Base-by-base conservation (phyloP, 2,113 vertebrate genomes). In the Machaerirhynchus nigripectus region DNA sequence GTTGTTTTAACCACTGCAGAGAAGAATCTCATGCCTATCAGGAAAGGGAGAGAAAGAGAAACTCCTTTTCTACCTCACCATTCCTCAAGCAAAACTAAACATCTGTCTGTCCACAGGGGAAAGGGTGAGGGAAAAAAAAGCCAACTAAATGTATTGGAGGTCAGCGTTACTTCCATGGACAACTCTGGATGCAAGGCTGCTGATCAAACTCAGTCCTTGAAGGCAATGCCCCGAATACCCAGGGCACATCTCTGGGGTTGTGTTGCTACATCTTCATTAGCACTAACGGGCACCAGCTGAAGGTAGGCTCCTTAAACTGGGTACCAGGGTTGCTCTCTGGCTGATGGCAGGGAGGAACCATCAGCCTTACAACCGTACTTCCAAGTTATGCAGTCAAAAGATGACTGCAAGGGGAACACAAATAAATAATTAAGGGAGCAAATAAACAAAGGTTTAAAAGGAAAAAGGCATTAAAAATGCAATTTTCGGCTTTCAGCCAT, bases 1-100 rank as follows among this genome's bases (percentile, higher is more conserved):
- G 67, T 95, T 73, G 93, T 81, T 96, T 90, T 42, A 94, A 97
- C 90, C 49, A 95, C 96, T 1, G 10, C 95, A 95, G 92, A 87
- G 88, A 90, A 74, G 63, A 89, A 82, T 74, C 67, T 46, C 80
- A 71, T 2, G 37, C 56, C 47, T 68, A 24, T 35, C 44, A 65
- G 27, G 50, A 84, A 92, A 75, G 11, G 27, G 15, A 44, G 21
- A 24, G 39, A 39, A 79, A n/a, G 17, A 75, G 33, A 76, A 23
- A 30, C 35, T 85, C 42, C n/a, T 44, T 59, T 84, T 12, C 47
- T 71, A 70, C 14, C 28, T 90, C 3, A 0, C 31, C 59, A 90
- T 30, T 70, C 37, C 47, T 60, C 69, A 42, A 5, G 13, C 39
- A 82, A 87, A 84, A 80, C 42, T 33, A 85, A 80, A 67, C 73